Evolutionary conservation across 2,888 invertebrate species (phyloP), one percentile per base, ranked within the genome.

Genomic region (Himalopsyche anomala): DNA sequence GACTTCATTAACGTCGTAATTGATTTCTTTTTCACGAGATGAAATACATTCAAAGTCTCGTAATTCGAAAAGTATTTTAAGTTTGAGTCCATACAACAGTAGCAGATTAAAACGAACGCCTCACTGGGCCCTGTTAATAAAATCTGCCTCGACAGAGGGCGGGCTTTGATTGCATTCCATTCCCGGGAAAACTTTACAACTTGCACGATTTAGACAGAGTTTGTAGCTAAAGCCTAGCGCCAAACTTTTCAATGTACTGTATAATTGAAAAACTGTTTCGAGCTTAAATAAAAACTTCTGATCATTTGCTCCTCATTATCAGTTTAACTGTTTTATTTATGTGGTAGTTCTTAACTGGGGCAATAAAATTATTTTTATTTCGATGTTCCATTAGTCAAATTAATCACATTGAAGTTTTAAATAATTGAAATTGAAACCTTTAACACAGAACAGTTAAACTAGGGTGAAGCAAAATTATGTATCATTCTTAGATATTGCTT

Each of bases 101-200:
- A 51, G 42, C 69, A 51, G 62, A 45, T 83, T 83, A 56, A 62
- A 83, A n/a, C 42, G 36, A 36, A 74, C 84, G 80, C 84, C 79
- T 80, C 84, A 80, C 42, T 83, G 83, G 40, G 40, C 51, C 56
- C 80, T 56, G 86, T 56, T 80, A 86, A 84, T 84, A 86, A 86
- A 84, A 80, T 80, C 74, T 74, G 69, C 81, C 85, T 36, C 81
- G 81, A 80, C 42, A 74, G 74, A 74, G 74, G 74, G 82, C n/a
- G 80, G 86, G 82, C 79, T 86, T 86, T 86, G 86, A 86, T 86
- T 86, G 86, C 86, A 86, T 86, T 86, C 86, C 86, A 81, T 83
- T 82, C 83, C 82, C n/a, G 45, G 40, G 80, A 56, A 85, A 85
- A 85, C 82, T 85, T 85, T 83, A 74, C 74, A 74, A 74, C 74